phyloP scores from a whole-genome alignment of 2,113 vertebrate species.

The Bos indicus region DNA sequence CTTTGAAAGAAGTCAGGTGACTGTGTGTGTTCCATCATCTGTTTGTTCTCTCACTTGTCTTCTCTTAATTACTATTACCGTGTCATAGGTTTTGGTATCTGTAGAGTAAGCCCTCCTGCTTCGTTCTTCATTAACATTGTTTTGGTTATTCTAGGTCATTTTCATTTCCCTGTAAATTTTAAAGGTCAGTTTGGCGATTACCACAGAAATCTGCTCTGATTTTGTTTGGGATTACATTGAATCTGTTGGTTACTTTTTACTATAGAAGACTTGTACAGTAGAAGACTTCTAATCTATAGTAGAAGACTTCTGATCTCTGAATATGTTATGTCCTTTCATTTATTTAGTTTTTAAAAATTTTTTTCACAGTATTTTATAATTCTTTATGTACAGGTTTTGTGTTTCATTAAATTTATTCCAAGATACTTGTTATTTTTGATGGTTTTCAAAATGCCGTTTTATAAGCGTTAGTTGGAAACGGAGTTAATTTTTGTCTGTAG shows the following conservation, averaged over 20 bases:
- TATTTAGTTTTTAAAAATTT: background rate
- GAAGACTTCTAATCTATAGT: background rate
- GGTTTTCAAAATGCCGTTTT: background rate
- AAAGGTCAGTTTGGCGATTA: background rate
- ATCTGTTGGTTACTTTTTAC: background rate
- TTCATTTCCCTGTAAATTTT: background rate
- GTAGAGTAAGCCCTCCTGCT: background rate
- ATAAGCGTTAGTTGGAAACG: background rate
- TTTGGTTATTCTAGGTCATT: background rate
- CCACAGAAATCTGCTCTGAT: background rate
- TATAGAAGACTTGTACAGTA: background rate
- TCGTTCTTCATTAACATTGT: background rate
- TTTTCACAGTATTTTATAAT: background rate
- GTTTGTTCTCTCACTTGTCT: background rate
- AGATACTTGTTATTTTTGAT: background rate
- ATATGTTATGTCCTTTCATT: background rate
- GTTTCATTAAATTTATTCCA: background rate
- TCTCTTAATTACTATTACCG: background rate
- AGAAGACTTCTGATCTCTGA: background rate
- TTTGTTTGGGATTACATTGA: background rate
- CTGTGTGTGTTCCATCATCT: rapidly evolving
- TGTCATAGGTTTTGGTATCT: rapidly evolving
- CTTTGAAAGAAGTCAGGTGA: background rate
- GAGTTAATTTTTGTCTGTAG: background rate
- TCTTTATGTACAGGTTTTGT: background rate